phyloP scores from a whole-genome alignment of 2,888 invertebrate species.

The Ophion ventricosus region DNA sequence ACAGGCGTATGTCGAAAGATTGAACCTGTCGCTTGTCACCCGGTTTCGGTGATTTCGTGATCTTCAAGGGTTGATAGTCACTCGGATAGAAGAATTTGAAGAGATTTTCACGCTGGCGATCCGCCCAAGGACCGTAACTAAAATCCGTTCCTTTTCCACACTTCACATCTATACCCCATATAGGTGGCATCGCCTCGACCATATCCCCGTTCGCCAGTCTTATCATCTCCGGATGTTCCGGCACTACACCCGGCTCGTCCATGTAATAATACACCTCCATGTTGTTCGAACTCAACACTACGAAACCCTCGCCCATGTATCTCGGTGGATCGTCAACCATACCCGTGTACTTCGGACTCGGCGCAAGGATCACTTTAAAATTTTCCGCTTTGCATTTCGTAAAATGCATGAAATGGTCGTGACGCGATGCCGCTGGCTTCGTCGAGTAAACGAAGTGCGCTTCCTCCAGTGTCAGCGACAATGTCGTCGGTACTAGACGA shows the following conservation, averaged over 20 bases:
- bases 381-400: slow-evolving; percentile 97
- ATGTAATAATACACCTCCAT: slow-evolving; percentile 98
- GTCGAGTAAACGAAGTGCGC: slow-evolving; percentile 97
- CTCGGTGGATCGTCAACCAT: slow-evolving; percentile 97
- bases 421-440: slow-evolving; percentile 95
- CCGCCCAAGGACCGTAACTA: slow-evolving; percentile 99
- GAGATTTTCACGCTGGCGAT: slow-evolving; percentile 96
- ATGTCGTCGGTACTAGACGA: slow-evolving; percentile 95
- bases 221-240: slow-evolving; percentile 95
- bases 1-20: slow-evolving; percentile 95
- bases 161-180: slow-evolving; percentile 98
- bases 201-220: slow-evolving; percentile 96
- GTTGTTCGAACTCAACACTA: slow-evolving; percentile 97
- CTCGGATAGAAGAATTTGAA: slow-evolving; percentile 98
- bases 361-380: slow-evolving; percentile 97
- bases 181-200: slow-evolving; percentile 96
- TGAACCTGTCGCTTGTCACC: slow-evolving; percentile 95
- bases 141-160: slow-evolving; percentile 97
- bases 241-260: slow-evolving; percentile 97
- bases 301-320: slow-evolving; percentile 99
- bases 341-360: slow-evolving; percentile 97
- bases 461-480: slow-evolving; percentile 96
- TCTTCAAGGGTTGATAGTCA: slow-evolving; percentile 91
- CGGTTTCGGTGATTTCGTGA: slow-evolving; percentile 92
- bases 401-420: slow-evolving; percentile 98